Conservation (phyloP, 1,140 invertebrate genomes). For the Meloidogyne exigua region DNA sequence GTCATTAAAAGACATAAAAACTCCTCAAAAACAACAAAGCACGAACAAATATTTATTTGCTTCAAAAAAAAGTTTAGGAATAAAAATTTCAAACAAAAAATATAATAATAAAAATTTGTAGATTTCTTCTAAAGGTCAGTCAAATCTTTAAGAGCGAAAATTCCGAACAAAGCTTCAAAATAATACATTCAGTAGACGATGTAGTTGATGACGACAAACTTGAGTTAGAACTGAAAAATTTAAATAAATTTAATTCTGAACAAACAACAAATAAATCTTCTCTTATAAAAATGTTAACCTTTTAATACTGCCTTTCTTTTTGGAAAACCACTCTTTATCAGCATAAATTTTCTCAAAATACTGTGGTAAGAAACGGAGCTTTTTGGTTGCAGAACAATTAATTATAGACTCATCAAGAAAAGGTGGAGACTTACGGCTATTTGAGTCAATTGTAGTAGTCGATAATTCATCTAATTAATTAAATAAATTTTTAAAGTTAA, state of each 20-base stretch:
- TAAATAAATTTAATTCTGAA: too few species aligned
- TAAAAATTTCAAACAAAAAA: background rate
- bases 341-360: conserved; percentile 1
- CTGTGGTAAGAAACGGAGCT: background rate
- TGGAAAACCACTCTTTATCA: background rate
- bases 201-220: background rate
- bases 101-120: background rate
- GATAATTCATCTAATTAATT: background rate
- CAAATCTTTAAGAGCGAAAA: background rate
- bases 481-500: too few species aligned
- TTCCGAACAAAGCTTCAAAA: background rate
- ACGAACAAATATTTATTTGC: background rate
- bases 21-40: background rate
- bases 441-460: background rate
- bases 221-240: background rate
- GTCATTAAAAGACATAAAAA: too few species aligned
- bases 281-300: background rate
- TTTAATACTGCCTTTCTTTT: background rate
- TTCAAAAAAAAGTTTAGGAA: background rate
- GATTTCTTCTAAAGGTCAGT: too few species aligned
- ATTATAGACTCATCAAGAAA: background rate
- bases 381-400: background rate
- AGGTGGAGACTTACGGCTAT: background rate
- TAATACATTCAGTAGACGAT: background rate
- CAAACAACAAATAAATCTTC: too few species aligned